Evolutionary conservation across 2,797 vertebrate species (phyloP), one percentile per base, ranked within the genome.

Genomic region (Urocyon cinereoargenteus): DNA sequence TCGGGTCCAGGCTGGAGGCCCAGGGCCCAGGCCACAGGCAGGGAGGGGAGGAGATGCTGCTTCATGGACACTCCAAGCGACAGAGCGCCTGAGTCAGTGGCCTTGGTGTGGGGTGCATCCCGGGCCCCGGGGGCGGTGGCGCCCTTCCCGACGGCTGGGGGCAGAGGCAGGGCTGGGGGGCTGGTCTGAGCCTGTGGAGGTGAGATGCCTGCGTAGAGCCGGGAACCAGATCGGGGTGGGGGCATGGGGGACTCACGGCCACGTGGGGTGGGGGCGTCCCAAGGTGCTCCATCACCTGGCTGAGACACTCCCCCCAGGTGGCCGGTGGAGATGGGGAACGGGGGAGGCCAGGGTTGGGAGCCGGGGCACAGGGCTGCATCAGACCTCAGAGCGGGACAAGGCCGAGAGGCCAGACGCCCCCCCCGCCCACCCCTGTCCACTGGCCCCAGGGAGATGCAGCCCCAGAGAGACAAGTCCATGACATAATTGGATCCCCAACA

Each of bases 221-320:
- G 5, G 8, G 64, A 3, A 12, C 1, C 40, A 2, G 0, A 2
- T 15, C 4, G 0, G 2, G 1, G 45, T 22, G 4, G 0, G 2
- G 1, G 45, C 16, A 1, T 19, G 1, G 13, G 18, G 11, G 59
- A 15, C 49, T 36, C 2, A 8, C 5, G 26, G 45, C 22, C 45
- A 9, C 4, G 2, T 16, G 12, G 15, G 51, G 7, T 28, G 9
- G 5, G 9, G 24, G 59, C 40, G 6, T 6, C 34, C 31, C 59
- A 31, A 61, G 19, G 36, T 12, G 9, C 49, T n/a, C 61, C 2
- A 2, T 40, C 10, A 0, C 36, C 18, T 0, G 19, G 18, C 19
- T 19, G 40, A 59, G 51, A 78, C 51, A n/a, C 61, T 26, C 31
- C 49, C 10, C 49, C 1, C 0, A 24, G 51, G 34, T 3, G 75